Evolutionary conservation across 2,113 vertebrate species (phyloP), one percentile per base, ranked within the genome.

Genomic region (Ptilonorhynchus violaceus): DNA sequence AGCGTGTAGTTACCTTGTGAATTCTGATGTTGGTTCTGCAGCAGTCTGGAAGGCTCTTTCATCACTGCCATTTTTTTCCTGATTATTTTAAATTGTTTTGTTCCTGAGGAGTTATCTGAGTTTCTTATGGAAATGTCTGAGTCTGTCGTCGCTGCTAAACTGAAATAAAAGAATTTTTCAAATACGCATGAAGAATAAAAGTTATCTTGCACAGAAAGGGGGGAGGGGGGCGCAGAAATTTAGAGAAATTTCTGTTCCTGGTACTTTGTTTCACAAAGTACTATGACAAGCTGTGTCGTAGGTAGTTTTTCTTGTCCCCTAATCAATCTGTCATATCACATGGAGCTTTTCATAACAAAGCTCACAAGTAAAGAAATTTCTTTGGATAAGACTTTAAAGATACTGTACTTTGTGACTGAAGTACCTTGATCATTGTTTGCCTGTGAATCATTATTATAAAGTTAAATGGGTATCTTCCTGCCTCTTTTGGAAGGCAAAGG

Each of bases 81-180:
- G 39, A 58, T 78, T 78, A 27, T 90, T 93, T 93, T 79, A 25
- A 62, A 39, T 64, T 83, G 24, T 56, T 93, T 89, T 83, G 17
- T 55, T 96, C 46, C 49, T 70, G 41, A 95, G 52, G 69, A 67
- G 42, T 70, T 67, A 42, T 58, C 44, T 49, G 42, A 49, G 25
- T 70, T 89, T 82, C 33, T 28, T 80, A 6, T 49, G 35, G 33
- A 88, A 94, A 62, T 75, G 37, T 15, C 33, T 85, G 66, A 93
- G 10, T 55, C 80, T 92, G 60, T 31, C 41, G 69, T 28, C 41
- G 22, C 33, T 85, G 28, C 52, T 86, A 73, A 94, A 73, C 33
- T 70, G 67, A 87, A 96, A 94, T 70, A 66, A 88, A 92, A 75
- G 17, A 84, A 46, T 60, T 56, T 84, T 95, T 97, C 73, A 75